Conservation (phyloP, 2,888 invertebrate genomes). For the Polylopha cassiicola region DNA sequence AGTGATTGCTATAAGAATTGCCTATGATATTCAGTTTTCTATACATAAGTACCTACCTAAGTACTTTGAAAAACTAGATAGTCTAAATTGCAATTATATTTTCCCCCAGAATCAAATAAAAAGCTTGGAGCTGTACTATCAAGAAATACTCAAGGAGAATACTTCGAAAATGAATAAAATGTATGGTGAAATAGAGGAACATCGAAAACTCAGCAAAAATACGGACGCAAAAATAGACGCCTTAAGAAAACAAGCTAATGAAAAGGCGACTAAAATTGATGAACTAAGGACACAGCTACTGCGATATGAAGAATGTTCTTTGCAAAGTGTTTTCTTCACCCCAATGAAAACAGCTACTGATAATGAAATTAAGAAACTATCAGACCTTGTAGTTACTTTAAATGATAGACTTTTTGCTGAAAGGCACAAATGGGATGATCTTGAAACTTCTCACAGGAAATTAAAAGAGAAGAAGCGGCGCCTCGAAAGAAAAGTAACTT, state of each 20-base stretch:
- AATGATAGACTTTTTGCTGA: constrained; percentile 78
- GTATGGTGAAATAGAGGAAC: constrained; percentile 58
- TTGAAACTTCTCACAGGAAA: constrained; percentile 75
- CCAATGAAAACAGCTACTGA: constrained; percentile 78
- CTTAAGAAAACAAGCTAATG: constrained; percentile 59
- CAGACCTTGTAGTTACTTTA: constrained; percentile 76
- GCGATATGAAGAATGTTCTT: constrained; percentile 65
- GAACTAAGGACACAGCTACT: constrained; percentile 63
- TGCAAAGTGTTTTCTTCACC: constrained; percentile 69
- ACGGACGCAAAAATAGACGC: constrained; percentile 73
- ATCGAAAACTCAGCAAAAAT: constrained; percentile 61
- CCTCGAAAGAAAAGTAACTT: constrained; percentile 46
- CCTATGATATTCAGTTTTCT: too few species aligned
- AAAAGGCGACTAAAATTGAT: constrained; percentile 67
- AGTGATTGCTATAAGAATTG: constrained; percentile 25
- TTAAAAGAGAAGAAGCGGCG: constrained; percentile 71
- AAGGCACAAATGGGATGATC: constrained; percentile 75
- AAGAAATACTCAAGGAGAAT: constrained; percentile 69
- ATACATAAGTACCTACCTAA: too few species aligned
- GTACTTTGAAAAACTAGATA: too few species aligned
- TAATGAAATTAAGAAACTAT: constrained; percentile 78
- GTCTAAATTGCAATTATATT: constrained; percentile 23
- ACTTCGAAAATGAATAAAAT: constrained; percentile 68
- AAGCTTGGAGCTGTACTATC: constrained; percentile 59
- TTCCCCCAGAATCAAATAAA: constrained; percentile 74